Percentiles rank a stretch among this genome's conserved stretches.
phyloP scores from a whole-genome alignment of 1,140 invertebrate species.

The Atopsyche davidsoni region DNA sequence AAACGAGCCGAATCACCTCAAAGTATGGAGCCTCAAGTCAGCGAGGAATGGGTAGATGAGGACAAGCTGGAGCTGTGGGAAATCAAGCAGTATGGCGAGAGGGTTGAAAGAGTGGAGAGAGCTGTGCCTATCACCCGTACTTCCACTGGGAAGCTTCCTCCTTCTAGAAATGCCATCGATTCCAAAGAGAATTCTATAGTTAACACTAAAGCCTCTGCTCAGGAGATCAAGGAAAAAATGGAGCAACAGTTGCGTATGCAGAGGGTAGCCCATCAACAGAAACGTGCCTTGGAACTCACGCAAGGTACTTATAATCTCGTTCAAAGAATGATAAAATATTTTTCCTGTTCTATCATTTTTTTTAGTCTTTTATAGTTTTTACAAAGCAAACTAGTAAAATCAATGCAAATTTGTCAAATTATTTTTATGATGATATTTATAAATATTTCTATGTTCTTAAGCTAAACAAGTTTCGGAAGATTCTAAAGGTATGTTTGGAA shows the following conservation, averaged over 20 bases:
- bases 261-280: conserved; percentile 80
- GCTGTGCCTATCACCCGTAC: conserved; percentile 64
- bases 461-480: conserved; percentile 21
- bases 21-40: conserved; percentile 83
- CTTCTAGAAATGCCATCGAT: conserved; percentile 43
- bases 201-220: conserved; percentile 57
- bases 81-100: conserved; percentile 90
- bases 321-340: conserved; percentile 6
- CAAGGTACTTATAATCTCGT: conserved; percentile 39
- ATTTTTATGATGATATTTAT: too few species aligned
- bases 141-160: conserved; percentile 62
- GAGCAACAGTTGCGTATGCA: conserved; percentile 84
- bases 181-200: conserved; percentile 49
- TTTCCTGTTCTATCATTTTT: conserved; percentile 12
- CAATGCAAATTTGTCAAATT: too few species aligned
- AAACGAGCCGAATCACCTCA: conserved; percentile 86
- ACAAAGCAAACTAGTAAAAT: too few species aligned
- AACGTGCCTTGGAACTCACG: conserved; percentile 61
- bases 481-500: conserved; percentile 15
- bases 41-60: conserved; percentile 94
- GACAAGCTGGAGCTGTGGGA: conserved; percentile 95
- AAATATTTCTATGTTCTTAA: conserved; percentile 13
- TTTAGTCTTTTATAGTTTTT: too few species aligned
- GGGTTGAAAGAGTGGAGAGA: conserved; percentile 55
- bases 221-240: conserved; percentile 86